Percentiles rank a stretch among this genome's conserved stretches.
Conservation (phyloP, 2,113 vertebrate species). For the Hydrolagus affinis region DNA sequence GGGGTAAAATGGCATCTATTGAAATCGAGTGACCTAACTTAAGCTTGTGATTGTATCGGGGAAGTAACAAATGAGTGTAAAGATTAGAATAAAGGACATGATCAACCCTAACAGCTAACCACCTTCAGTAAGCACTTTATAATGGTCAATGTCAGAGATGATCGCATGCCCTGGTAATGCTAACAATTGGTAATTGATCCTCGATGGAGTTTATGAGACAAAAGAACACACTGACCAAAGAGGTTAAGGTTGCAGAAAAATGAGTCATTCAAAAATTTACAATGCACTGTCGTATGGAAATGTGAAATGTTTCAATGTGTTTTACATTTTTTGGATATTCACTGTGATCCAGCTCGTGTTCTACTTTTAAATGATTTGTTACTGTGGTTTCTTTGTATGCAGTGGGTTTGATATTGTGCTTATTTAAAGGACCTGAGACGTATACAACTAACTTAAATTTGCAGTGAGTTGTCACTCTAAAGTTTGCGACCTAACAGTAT, state of each 20-base stretch:
- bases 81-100: neutral
- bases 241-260: neutral
- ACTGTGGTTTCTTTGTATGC: neutral
- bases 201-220: neutral
- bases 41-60: neutral
- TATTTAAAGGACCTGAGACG: neutral
- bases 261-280: neutral
- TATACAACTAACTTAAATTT: neutral
- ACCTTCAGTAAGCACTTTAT: neutral
- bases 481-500: neutral
- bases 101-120: too few species aligned
- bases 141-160: neutral
- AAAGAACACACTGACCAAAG: neutral
- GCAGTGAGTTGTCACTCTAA: neutral
- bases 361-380: neutral
- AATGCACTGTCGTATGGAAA: neutral
- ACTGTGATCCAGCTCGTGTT: neutral
- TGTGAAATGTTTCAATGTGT: neutral
- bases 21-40: neutral
- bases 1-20: neutral
- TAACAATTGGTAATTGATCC: neutral
- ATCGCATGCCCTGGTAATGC: neutral
- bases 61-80: neutral
- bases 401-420: neutral
- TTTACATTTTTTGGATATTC: neutral